Conservation (phyloP, 1,140 invertebrate species). For the Zaprionus vittiger region DNA sequence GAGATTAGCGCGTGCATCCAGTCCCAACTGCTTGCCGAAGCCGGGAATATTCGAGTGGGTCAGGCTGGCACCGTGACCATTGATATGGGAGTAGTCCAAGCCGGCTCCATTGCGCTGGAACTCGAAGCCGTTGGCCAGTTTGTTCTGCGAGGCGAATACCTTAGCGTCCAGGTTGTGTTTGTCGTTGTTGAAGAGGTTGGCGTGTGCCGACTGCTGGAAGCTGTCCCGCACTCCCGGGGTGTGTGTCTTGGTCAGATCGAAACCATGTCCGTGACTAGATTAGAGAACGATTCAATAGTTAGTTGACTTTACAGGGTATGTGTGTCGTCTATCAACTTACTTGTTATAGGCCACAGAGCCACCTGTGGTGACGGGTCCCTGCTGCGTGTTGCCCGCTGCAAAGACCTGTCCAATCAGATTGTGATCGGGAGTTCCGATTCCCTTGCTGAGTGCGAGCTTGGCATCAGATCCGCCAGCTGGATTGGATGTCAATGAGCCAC, state of each 20-base stretch:
- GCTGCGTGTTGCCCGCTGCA: slow-evolving; percentile 70
- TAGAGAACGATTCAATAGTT: slow-evolving; percentile 1
- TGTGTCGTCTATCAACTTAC: slow-evolving; percentile 41
- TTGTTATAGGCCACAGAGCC: slow-evolving; percentile 76
- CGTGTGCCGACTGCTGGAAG: slow-evolving; percentile 65
- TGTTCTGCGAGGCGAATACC: slow-evolving; percentile 72
- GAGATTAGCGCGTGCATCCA: slow-evolving; percentile 66
- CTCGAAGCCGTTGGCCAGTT: slow-evolving; percentile 69
- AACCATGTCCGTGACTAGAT: slow-evolving; percentile 65
- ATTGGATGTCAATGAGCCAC: slow-evolving; percentile 66
- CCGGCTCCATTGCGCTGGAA: slow-evolving; percentile 76
- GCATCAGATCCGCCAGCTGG: slow-evolving; percentile 72
- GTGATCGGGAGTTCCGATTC: slow-evolving; percentile 68
- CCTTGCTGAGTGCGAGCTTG: slow-evolving; percentile 54
- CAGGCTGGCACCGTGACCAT: slow-evolving; percentile 72
- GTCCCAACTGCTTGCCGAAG: slow-evolving; percentile 67
- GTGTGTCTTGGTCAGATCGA: slow-evolving; percentile 66
- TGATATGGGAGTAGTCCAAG: slow-evolving; percentile 68
- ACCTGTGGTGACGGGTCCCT: slow-evolving; percentile 66
- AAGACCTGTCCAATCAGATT: slow-evolving; percentile 70
- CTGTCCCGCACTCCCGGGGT: slow-evolving; percentile 70
- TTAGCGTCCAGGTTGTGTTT: slow-evolving; percentile 71
- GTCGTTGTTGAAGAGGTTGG: slow-evolving; percentile 74
- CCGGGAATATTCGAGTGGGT: slow-evolving; percentile 76
- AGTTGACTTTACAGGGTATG: not conserved